phyloP scores from a whole-genome alignment of 2,888 invertebrate species.

The Cantharis rustica region DNA sequence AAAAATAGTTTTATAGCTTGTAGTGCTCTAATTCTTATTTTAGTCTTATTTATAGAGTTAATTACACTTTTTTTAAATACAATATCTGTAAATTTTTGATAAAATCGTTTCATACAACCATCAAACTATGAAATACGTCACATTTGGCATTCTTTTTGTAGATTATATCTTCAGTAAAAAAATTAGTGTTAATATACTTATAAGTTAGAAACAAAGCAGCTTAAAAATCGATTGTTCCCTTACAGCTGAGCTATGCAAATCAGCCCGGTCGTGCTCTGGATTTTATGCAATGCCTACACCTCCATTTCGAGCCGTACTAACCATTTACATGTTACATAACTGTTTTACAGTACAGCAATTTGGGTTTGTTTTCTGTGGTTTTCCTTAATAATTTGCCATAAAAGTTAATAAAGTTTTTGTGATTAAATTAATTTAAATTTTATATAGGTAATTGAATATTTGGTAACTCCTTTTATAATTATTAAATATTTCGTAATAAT shows the following conservation, averaged over 20 bases:
- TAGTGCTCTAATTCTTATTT: neutral
- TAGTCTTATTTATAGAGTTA: neutral
- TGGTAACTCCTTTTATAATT: neutral
- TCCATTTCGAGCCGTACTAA: slow-evolving; percentile 27
- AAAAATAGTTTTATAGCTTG: neutral
- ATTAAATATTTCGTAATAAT: neutral
- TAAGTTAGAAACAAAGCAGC: slow-evolving; percentile 28
- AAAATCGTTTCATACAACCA: neutral
- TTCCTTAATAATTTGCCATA: neutral
- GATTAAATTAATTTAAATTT: neutral
- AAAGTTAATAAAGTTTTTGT: neutral
- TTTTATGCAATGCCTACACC: slow-evolving; percentile 51
- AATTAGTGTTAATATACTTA: neutral
- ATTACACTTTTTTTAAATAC: neutral
- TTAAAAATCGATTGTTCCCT: slow-evolving; percentile 53
- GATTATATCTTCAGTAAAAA: neutral
- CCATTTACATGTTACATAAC: slow-evolving; percentile 31
- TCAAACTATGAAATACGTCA: neutral
- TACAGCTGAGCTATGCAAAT: slow-evolving; percentile 59
- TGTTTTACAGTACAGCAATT: slow-evolving; percentile 11
- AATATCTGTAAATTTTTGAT: neutral
- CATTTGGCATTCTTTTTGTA: neutral
- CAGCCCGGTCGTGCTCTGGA: slow-evolving; percentile 56
- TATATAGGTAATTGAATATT: neutral
- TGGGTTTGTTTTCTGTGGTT: neutral